These are phyloP conservation scores for Vireo altiloquus DNA, from an alignment of 2,113 vertebrate genomes.

Conservation along the genomic window DNA sequence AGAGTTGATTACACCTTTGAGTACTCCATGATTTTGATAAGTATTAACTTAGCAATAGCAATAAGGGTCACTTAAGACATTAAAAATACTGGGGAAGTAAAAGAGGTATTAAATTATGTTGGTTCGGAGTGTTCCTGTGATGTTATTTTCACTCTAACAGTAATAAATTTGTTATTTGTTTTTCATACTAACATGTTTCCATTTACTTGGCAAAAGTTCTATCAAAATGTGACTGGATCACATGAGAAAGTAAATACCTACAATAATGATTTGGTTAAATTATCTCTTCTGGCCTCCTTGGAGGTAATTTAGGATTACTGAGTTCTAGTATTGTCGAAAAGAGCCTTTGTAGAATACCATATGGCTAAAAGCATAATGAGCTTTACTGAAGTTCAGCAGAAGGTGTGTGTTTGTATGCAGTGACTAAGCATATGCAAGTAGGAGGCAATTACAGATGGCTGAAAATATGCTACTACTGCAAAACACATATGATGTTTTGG, in stretches of 20 bases:
- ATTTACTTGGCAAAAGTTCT: background rate
- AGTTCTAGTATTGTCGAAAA: slow-evolving; percentile 2
- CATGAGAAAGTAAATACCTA: background rate
- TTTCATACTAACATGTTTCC: background rate
- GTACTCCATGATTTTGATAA: background rate
- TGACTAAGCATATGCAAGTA: slow-evolving; percentile 65
- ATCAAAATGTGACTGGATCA: background rate
- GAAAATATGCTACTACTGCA: slow-evolving; percentile 68
- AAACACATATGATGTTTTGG: slow-evolving; percentile 68
- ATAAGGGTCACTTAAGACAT: background rate
- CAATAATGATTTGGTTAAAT: background rate
- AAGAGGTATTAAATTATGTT: background rate
- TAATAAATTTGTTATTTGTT: background rate
- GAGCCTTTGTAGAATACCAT: slow-evolving; percentile 36
- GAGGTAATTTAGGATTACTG: slow-evolving; percentile 4
- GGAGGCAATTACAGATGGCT: slow-evolving; percentile 70
- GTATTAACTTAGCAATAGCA: background rate
- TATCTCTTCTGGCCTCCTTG: background rate
- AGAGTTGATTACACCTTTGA: background rate
- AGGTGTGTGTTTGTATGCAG: slow-evolving; percentile 63
- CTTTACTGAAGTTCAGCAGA: slow-evolving; percentile 57
- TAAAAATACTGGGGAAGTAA: background rate
- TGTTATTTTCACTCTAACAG: background rate
- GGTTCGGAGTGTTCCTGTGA: background rate
- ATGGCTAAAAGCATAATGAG: slow-evolving; percentile 36